These are phyloP conservation scores for Drosophila sproati DNA, from an alignment of 1,140 invertebrate species.

Conservation along the genomic window DNA sequence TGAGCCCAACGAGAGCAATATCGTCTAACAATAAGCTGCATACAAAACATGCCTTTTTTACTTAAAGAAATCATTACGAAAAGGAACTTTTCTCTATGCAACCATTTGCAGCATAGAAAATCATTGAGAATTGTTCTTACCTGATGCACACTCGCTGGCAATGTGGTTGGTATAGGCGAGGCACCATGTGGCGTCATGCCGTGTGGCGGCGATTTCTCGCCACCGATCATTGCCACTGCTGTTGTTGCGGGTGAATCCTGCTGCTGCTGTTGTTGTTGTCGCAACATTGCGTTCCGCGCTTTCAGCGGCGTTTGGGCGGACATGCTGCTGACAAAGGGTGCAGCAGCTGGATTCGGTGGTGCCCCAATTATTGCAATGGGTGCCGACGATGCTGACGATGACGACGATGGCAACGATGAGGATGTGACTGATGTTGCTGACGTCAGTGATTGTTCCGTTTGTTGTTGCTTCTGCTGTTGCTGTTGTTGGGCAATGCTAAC, in stretches of 20 bases:
- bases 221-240: slow-evolving; percentile 57
- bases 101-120: no score
- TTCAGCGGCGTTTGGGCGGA: slow-evolving; percentile 75
- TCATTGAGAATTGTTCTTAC: slow-evolving; percentile 59
- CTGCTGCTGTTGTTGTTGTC: neutral
- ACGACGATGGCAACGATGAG: no score
- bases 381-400: slow-evolving; percentile 40
- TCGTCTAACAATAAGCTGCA: no score
- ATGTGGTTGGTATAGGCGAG: slow-evolving; percentile 76
- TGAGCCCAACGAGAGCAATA: no score
- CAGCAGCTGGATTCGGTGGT: slow-evolving; percentile 70
- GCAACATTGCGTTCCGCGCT: slow-evolving; percentile 63
- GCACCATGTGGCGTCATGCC: slow-evolving; percentile 80
- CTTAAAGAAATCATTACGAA: no score
- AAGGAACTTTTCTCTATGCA: no score
- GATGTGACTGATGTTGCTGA: slow-evolving; percentile 44
- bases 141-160: slow-evolving; percentile 86
- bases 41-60: no score
- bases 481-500: slow-evolving; percentile 71
- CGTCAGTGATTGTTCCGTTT: neutral
- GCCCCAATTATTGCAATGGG: slow-evolving; percentile 67
- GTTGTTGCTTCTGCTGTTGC: slow-evolving; percentile 33
- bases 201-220: slow-evolving; percentile 78
- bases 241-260: slow-evolving; percentile 74
- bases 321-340: slow-evolving; percentile 69